Conservation (phyloP, 2,888 invertebrate genomes). For the Disparrhopalites patrizii region DNA sequence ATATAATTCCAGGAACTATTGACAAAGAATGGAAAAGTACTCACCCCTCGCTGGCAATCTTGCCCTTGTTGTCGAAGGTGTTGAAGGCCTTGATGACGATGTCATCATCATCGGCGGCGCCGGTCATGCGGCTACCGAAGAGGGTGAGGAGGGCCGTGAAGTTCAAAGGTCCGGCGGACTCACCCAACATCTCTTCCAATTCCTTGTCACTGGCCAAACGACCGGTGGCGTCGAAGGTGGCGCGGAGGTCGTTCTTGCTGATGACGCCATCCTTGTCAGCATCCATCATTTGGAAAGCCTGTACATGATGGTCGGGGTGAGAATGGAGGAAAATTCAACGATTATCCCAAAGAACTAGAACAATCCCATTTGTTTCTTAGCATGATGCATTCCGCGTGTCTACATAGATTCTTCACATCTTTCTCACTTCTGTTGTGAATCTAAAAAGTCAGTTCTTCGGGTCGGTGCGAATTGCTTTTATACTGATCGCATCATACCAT, state of each 20-base stretch:
- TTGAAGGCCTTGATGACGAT: slow-evolving; percentile 88
- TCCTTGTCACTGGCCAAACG: slow-evolving; percentile 85
- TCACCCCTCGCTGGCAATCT: slow-evolving; percentile 79
- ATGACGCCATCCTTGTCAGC: slow-evolving; percentile 86
- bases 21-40: no score
- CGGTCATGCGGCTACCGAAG: slow-evolving; percentile 88
- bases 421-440: no score
- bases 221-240: slow-evolving; percentile 88
- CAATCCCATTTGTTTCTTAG: no score
- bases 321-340: no score
- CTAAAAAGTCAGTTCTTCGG: no score
- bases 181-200: slow-evolving; percentile 80
- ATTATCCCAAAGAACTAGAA: no score
- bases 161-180: slow-evolving; percentile 88
- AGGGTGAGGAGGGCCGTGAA: slow-evolving; percentile 90
- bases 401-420: no score
- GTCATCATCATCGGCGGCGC: slow-evolving; percentile 81
- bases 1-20: no score
- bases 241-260: slow-evolving; percentile 82
- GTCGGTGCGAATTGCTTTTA: no score
- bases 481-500: no score
- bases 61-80: slow-evolving; percentile 80
- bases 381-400: no score
- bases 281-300: slow-evolving; percentile 95
- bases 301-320: no score